These are phyloP conservation scores for Phthorimaea operculella DNA, from an alignment of 1,140 invertebrate species.

Conservation along the genomic window DNA sequence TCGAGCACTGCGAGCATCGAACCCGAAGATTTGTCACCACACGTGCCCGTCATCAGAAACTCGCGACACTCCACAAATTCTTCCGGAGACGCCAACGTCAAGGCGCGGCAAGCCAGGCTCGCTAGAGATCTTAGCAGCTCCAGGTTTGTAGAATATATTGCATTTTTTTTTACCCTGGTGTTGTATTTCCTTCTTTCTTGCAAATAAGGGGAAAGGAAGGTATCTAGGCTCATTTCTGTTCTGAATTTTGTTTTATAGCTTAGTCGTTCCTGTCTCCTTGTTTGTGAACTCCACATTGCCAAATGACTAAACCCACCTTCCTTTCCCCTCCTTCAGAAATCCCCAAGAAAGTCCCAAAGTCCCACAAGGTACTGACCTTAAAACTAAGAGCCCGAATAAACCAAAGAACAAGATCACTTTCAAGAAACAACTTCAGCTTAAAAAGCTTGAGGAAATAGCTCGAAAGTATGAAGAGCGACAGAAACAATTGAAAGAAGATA, in stretches of 20 bases:
- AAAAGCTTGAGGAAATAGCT: slow-evolving; percentile 49
- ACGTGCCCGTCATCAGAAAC: slow-evolving; percentile 54
- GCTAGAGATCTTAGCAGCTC: slow-evolving; percentile 54
- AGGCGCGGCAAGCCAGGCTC: slow-evolving; percentile 51
- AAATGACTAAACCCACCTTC: slow-evolving; percentile 41
- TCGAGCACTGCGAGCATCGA: slow-evolving; percentile 61
- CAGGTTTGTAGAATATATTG: slow-evolving; percentile 28
- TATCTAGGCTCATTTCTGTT: slow-evolving; percentile 19
- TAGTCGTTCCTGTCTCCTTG: slow-evolving; percentile 59
- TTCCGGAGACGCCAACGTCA: slow-evolving; percentile 52
- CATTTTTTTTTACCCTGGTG: no score
- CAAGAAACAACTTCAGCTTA: slow-evolving; percentile 46
- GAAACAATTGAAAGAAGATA: slow-evolving; percentile 24
- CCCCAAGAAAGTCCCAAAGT: slow-evolving; percentile 30
- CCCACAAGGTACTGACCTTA: slow-evolving; percentile 37
- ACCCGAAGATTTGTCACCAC: slow-evolving; percentile 44
- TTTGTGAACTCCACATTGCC: slow-evolving; percentile 33
- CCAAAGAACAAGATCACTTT: slow-evolving; percentile 30
- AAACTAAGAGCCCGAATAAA: slow-evolving; percentile 29
- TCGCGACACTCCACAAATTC: slow-evolving; percentile 38
- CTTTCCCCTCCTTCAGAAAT: slow-evolving; percentile 59
- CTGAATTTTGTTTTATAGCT: slow-evolving; percentile 15
- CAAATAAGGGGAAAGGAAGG: slow-evolving; percentile 67
- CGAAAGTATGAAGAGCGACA: slow-evolving; percentile 44
- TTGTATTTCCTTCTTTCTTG: slow-evolving; percentile 9